Percentiles rank a stretch among this genome's conserved stretches.
Evolutionary conservation across 1,140 invertebrate species (phyloP).

Genomic region (Ganaspis sp.): DNA sequence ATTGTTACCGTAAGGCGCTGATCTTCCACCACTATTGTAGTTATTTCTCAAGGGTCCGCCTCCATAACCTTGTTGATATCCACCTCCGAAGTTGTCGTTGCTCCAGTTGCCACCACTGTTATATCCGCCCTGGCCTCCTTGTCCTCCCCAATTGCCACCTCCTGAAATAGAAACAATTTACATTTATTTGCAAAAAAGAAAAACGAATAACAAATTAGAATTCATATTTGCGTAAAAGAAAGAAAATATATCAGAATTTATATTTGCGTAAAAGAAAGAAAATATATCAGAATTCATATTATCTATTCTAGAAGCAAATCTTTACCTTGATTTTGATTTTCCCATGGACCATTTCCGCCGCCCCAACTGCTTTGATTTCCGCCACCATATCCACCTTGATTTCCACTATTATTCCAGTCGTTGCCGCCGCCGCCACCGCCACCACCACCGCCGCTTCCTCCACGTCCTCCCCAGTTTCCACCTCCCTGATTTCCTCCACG

Average conservation of each 20-base stretch:
- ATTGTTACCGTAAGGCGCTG: constrained; percentile 79
- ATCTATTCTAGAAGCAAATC: constrained; percentile 34
- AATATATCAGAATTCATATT: constrained; percentile 4
- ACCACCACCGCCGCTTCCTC: constrained; percentile 68
- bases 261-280: constrained; percentile 30
- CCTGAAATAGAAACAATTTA: neutral
- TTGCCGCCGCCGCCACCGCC: constrained; percentile 63
- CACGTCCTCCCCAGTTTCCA: constrained; percentile 64
- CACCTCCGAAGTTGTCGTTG: constrained; percentile 83
- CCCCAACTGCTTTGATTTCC: constrained; percentile 73
- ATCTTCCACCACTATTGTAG: constrained; percentile 80
- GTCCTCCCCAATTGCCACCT: constrained; percentile 71
- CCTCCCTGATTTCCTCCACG: constrained; percentile 62
- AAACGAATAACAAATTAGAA: constrained; percentile 33
- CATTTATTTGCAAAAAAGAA: constrained; percentile 27
- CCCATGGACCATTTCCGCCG: constrained; percentile 71
- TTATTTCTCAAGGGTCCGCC: constrained; percentile 82
- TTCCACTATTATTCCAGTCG: constrained; percentile 75
- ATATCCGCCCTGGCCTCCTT: constrained; percentile 77
- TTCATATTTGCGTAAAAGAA: neutral
- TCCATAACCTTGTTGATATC: constrained; percentile 85
- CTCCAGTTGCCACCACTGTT: constrained; percentile 78
- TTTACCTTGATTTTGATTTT: constrained; percentile 74
- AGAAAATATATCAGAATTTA: constrained; percentile 20
- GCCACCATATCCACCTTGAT: constrained; percentile 75